A percentile compares a stretch with the other conserved stretches of the same genome.
phyloP scores from a whole-genome alignment of 2,797 vertebrate species.

The Alca torda region DNA sequence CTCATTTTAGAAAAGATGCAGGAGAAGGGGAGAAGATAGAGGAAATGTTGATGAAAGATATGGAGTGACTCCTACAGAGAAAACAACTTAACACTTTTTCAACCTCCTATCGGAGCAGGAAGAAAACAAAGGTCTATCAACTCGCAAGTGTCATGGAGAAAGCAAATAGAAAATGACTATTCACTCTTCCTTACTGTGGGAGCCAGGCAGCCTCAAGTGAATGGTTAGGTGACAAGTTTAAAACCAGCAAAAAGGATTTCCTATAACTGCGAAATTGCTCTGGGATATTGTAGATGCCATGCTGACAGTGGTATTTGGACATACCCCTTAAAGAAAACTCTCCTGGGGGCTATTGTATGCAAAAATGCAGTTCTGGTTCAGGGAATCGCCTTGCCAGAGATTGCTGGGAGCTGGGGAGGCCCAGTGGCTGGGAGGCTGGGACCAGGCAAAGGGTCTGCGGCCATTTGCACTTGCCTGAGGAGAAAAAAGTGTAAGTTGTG shows the following conservation, averaged over 20 bases:
- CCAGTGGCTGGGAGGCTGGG: neutral
- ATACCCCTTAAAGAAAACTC: neutral
- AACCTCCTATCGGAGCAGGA: neutral
- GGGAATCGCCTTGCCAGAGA: neutral
- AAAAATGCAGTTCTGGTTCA: neutral
- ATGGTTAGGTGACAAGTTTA: neutral
- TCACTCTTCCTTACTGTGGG: neutral
- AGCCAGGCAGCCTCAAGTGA: neutral
- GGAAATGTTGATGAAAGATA: neutral
- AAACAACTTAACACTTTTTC: neutral
- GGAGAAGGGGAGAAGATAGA: neutral
- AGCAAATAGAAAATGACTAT: neutral
- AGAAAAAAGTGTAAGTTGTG: neutral
- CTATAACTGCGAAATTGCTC: neutral
- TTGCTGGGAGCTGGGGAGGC: neutral
- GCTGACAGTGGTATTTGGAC: neutral
- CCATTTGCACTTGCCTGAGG: neutral
- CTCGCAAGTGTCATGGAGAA: neutral
- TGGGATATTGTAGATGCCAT: neutral
- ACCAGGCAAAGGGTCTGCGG: rapidly evolving
- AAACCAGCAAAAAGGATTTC: neutral
- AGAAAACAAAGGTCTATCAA: neutral
- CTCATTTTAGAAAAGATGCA: neutral
- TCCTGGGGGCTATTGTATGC: neutral
- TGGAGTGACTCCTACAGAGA: neutral